Evolutionary conservation across 23 tunicate genomes (phyloP).

Genomic region (Ciona savignyi): DNA sequence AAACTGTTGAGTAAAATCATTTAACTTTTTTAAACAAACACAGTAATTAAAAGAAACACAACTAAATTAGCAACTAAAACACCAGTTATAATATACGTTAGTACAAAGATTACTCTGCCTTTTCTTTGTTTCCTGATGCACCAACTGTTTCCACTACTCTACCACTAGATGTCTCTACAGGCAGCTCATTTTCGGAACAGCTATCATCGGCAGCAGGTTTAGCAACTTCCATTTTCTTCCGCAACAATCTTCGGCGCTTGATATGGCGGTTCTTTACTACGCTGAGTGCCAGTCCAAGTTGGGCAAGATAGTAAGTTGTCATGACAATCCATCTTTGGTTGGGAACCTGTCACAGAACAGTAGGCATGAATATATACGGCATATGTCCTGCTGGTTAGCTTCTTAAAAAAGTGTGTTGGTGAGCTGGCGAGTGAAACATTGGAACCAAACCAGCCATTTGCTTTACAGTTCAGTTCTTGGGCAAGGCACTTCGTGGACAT

Average conservation of each 20-base stretch:
- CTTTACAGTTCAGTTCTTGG: too few relatives aligned
- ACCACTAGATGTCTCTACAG: neutral
- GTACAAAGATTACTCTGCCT: neutral
- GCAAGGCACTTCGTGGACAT: too few relatives aligned
- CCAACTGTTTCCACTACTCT: neutral
- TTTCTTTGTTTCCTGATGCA: neutral
- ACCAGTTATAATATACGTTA: neutral
- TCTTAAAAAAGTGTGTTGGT: too few relatives aligned
- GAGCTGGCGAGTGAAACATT: too few relatives aligned
- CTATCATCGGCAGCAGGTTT: neutral
- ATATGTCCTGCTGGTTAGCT: too few relatives aligned
- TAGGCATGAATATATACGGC: too few relatives aligned
- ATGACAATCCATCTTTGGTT: slow-evolving; percentile 90
- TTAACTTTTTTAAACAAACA: too few relatives aligned
- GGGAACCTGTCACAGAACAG: slow-evolving; percentile 49
- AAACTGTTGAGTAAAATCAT: too few relatives aligned
- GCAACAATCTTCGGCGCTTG: slow-evolving; percentile 21
- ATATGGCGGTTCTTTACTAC: slow-evolving; percentile 79
- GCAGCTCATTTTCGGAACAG: neutral
- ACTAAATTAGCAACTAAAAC: neutral
- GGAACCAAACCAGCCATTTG: too few relatives aligned
- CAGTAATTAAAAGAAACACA: neutral
- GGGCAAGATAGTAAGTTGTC: slow-evolving; percentile 90
- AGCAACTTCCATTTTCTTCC: slow-evolving; percentile 25
- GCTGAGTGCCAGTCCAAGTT: slow-evolving; percentile 76